Base-by-base conservation (phyloP, 2,888 invertebrate genomes). In the Drosophila kambysellisi region DNA sequence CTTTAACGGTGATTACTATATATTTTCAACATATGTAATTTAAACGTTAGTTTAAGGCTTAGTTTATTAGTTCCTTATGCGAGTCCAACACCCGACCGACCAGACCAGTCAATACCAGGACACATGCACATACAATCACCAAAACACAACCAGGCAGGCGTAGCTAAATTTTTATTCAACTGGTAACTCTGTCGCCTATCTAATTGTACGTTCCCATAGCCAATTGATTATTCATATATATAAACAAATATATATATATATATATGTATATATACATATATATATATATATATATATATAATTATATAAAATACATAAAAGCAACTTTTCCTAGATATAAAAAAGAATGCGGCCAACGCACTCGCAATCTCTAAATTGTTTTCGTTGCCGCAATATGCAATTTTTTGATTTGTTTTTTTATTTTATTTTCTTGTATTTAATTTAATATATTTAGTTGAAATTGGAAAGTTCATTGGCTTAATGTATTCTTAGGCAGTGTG, bases 121-220 rank as follows among this genome's bases (percentile, higher is more conserved):
- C 60, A 29, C 20, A 54, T 30, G 48, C 67, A 64, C 48, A 63
- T 32, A 53, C 52, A 73, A 32, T 37, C 67, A 60, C 65, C 51
- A 53, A 63, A 48, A 66, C 60, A 50, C 68, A 64, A 50, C 72
- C 76, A 65, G 59, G 53, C 61, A 76, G 67, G 58, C 70, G 57
- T 78, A 78, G 78, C 66, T 65, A 78, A 78, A 74, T 70, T 76
- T 76, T 43, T 48, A 76, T 66, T 76, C 62, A 57, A 66, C 60
- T 74, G 76, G 53, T 63, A 70, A 70, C 57, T 64, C 48, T 70
- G 67, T 83, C 78, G 80, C 69, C 78, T 66, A 64, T 74, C 64
- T 71, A 78, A 83, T 71, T 79, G 70, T 79, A 83, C 79, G 77
- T 83, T 83, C 83, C 83, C 85, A 84, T 85, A 85, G 85, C 85